Evolutionary conservation across 2,888 invertebrate genomes (phyloP), one percentile per base, ranked within the genome.

Genomic region (Acanthococcus lagerstroemiae): DNA sequence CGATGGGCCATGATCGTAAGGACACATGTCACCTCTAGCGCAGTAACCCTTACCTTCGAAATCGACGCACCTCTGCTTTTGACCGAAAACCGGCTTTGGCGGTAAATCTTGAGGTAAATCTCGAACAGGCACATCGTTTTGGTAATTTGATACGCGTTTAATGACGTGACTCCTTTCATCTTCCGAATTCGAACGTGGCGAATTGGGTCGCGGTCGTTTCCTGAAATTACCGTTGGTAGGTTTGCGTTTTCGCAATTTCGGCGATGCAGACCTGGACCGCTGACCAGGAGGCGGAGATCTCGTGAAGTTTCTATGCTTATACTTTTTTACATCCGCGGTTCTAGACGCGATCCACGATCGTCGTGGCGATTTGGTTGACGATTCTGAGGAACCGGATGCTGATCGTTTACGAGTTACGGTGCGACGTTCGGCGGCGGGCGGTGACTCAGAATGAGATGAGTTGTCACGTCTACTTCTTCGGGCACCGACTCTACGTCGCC

Each of bases 1-100:
- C 77, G 97, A 96, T 0, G 85, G 82, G 5, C 97, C 97, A 79
- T 99, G 97, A 79, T 97, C 96, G 81, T 86, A 99, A 4, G 90
- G 92, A 76, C 99, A 99, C 68, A 93, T 83, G 76, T 97, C 97
- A 0, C 97, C 97, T 3, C 91, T 83, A 84, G 96, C 92, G 77
- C 99, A 99, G 76, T 88, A 93, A 1, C 95, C 95, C 73, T 91
- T 91, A 76, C 94, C 93, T 87, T 80, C 17, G 76, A 77, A 66
- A 52, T 69, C 69, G 46, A 69, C 55, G 55, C 69, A 69, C 6
- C 69, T 55, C 4, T 63, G 63, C 24, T 63, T 63, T 44, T 44
- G 63, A 17, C 30, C 22, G 21, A 52, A 52, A n/a, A n/a, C n/a
- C 7, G 54, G 37, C 37, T 37, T 6, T 6, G 7, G 21, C 24